Conservation (phyloP, 2,113 vertebrate species). For the Okapia johnstoni region DNA sequence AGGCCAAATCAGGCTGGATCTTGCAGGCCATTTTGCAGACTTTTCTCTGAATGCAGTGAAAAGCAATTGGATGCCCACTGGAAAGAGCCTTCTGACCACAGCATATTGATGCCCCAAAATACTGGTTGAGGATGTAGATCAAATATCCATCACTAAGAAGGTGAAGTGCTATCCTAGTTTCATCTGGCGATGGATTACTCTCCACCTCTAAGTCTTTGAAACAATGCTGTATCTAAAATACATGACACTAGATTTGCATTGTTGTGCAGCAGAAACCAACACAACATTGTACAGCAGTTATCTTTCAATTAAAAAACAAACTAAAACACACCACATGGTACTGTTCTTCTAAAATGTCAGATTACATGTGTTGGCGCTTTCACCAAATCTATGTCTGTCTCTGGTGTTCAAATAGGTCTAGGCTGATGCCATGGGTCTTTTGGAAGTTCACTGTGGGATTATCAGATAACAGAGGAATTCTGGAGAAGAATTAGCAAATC, state of each 20-base stretch:
- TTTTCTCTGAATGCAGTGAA: neutral
- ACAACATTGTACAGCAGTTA: neutral
- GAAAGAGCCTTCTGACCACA: neutral
- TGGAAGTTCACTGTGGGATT: neutral
- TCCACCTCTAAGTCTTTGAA: neutral
- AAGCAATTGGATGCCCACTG: neutral
- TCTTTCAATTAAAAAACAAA: neutral
- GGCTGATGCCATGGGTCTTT: neutral
- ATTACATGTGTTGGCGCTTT: neutral
- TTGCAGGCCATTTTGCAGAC: neutral
- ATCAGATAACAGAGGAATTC: neutral
- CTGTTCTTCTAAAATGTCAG: neutral
- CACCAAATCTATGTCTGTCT: neutral
- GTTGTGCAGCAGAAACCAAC: neutral
- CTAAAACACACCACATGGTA: neutral
- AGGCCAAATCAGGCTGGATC: no score
- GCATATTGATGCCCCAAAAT: neutral
- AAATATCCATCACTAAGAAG: neutral
- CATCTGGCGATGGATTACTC: no score
- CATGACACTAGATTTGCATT: rapidly evolving
- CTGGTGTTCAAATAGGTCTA: neutral
- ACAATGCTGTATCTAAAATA: neutral
- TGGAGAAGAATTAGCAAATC: neutral
- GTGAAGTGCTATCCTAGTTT: neutral
- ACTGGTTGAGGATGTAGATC: neutral